Evolutionary conservation across 2,797 vertebrate species (phyloP).

Genomic region (Eulemur rubriventer): DNA sequence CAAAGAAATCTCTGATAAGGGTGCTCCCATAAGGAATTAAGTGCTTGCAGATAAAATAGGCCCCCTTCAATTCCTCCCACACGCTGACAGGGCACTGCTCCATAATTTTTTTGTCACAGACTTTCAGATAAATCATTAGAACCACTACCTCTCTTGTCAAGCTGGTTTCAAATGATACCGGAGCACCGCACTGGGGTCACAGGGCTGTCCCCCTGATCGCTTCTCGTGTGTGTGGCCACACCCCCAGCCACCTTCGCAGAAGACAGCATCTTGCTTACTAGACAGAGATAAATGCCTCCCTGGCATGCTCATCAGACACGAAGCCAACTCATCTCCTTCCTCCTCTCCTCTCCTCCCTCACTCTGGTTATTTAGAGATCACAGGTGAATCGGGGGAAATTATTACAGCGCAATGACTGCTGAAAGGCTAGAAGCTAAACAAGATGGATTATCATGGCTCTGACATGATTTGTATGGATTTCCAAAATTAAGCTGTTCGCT

Average conservation of each 20-base stretch:
- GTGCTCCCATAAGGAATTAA: slow-evolving; percentile 48
- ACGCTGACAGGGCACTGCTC: slow-evolving; percentile 49
- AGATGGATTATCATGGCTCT: slow-evolving; percentile 87
- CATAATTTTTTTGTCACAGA: slow-evolving; percentile 76
- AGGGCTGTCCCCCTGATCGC: neutral
- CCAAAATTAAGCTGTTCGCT: slow-evolving; percentile 89
- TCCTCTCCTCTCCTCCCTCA: slow-evolving; percentile 56
- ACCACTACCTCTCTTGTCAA: slow-evolving; percentile 67
- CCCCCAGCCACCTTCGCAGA: neutral
- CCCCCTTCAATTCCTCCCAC: slow-evolving; percentile 45
- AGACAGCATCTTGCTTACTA: slow-evolving; percentile 73
- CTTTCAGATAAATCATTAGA: slow-evolving; percentile 78
- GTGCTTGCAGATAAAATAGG: slow-evolving; percentile 64
- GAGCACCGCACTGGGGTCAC: neutral
- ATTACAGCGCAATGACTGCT: slow-evolving; percentile 86
- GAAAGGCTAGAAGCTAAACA: slow-evolving; percentile 88
- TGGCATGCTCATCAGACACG: slow-evolving; percentile 79
- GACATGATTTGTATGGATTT: slow-evolving; percentile 89
- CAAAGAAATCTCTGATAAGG: slow-evolving; percentile 5
- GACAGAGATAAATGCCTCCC: slow-evolving; percentile 83
- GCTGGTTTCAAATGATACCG: slow-evolving; percentile 61
- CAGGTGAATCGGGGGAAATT: slow-evolving; percentile 86
- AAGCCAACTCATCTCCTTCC: slow-evolving; percentile 81
- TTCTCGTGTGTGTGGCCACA: neutral
- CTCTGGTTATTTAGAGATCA: slow-evolving; percentile 85